phyloP scores from a whole-genome alignment of 1,140 invertebrate species.

The Penaeus chinensis region DNA sequence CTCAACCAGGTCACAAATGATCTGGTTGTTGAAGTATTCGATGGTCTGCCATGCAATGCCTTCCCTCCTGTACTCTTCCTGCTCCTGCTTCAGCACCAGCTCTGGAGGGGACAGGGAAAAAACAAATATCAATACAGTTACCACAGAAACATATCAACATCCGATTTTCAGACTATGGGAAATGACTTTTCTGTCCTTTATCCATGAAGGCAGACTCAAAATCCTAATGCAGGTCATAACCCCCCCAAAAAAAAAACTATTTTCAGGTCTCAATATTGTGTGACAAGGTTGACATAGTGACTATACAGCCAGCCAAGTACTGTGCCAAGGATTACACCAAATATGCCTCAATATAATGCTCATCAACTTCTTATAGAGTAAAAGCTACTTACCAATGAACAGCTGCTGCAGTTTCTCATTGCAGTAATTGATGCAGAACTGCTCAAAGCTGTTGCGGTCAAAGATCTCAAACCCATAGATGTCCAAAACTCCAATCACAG shows the following conservation, averaged over 20 bases:
- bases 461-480: constrained; percentile 99
- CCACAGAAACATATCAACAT: background rate
- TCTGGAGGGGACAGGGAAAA: constrained; percentile 73
- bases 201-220: background rate
- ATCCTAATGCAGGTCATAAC: no score
- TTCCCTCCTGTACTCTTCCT: constrained; percentile 93
- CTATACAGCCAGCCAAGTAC: no score
- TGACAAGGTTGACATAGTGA: no score
- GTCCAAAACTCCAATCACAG: constrained; percentile 93
- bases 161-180: background rate
- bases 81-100: constrained; percentile 94
- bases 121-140: background rate
- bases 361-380: background rate
- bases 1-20: constrained; percentile 92
- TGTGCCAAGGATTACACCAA: no score
- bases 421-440: constrained; percentile 97
- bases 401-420: constrained; percentile 97
- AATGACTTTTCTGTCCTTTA: background rate
- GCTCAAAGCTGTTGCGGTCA: constrained; percentile 94
- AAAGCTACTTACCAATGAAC: constrained; percentile 84
- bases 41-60: constrained; percentile 92
- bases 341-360: background rate
- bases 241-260: no score
- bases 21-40: constrained; percentile 85
- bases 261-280: no score